Evolutionary conservation across 2,113 vertebrate species (phyloP).

Genomic region (Python bivittatus): DNA sequence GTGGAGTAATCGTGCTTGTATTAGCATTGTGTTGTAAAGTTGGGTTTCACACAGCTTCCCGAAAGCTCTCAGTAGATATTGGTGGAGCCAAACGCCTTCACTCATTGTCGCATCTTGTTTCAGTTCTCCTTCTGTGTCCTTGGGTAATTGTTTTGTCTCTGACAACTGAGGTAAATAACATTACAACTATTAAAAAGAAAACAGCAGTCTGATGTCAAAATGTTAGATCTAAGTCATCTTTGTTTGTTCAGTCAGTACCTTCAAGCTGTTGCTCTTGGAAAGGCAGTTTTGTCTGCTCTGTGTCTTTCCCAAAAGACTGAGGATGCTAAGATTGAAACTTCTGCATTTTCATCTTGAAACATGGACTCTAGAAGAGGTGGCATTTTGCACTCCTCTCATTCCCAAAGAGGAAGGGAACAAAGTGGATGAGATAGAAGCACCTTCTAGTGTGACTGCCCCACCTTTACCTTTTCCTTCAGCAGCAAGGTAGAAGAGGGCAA

Average conservation of each 20-base stretch:
- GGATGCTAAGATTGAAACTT: background rate
- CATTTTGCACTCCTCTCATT: background rate
- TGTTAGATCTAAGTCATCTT: background rate
- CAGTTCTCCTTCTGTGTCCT: constrained; percentile 85
- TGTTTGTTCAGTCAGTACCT: background rate
- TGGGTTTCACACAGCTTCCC: constrained; percentile 90
- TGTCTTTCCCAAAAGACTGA: background rate
- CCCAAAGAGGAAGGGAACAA: background rate
- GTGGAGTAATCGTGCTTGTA: constrained; percentile 92
- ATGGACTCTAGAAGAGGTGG: background rate
- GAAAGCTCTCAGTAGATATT: constrained; percentile 90
- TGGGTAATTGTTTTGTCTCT: constrained; percentile 92
- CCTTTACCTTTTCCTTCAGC: background rate
- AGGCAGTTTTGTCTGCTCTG: background rate
- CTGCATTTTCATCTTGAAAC: background rate
- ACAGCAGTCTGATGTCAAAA: constrained; percentile 26
- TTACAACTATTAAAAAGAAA: constrained; percentile 28
- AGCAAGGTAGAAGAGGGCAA: background rate
- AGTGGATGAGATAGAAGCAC: background rate
- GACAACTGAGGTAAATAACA: constrained; percentile 87
- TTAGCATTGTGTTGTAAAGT: constrained; percentile 90
- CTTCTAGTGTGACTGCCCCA: background rate
- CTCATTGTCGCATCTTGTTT: constrained; percentile 90
- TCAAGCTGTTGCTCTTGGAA: background rate
- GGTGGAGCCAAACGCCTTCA: constrained; percentile 94